Base-by-base conservation (phyloP, 2,888 invertebrate species). In the Adelognathus sp. region DNA sequence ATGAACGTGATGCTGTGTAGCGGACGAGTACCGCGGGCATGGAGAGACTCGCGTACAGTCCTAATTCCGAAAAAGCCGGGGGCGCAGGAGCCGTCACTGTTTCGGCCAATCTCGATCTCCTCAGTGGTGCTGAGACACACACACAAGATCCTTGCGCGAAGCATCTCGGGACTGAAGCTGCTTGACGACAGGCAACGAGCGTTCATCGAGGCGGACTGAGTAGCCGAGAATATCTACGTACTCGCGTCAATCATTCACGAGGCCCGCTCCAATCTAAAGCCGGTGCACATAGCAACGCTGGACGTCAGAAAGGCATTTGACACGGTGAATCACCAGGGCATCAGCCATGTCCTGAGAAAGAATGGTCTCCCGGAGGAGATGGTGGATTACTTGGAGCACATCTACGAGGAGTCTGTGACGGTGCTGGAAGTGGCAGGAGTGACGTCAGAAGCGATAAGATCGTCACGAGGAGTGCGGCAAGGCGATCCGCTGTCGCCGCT, bases 161-260 rank as follows among this genome's bases (percentile, higher is more conserved):
- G 82, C 1, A 9, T 83, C 0, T 5, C 36, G 1, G n/a, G 0
- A 0, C 0, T 36, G 0, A 39, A 18, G 1, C 16, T 58, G 0
- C 5, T 82, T 0, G 81, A 82, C 14, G 3, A 14, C 0, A 11
- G 81, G 6, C 84, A 85, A 21, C 18, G 76, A 16, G 83, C 79
- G 0, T 85, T 83, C n/a, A 73, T 76, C 1, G 11, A 44, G 54
- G 41, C 84, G n/a, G 80, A 85, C 69, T 89, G 89, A 41, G 85
- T 85, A 58, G 86, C 86, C 63, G 87, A 88, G n/a, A 89, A 88
- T 66, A 76, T 86, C 44, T 83, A 83, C 61, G 77, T 88, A 29
- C 83, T 89, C 79, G 87, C 84, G 14, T 18, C 69, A 1, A 74
- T 86, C 14, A 79, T 86, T 14, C 71, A 79, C 0, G 39, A 75